phyloP scores from a whole-genome alignment of 2,888 invertebrate genomes.

The Drosophila kambysellisi region DNA sequence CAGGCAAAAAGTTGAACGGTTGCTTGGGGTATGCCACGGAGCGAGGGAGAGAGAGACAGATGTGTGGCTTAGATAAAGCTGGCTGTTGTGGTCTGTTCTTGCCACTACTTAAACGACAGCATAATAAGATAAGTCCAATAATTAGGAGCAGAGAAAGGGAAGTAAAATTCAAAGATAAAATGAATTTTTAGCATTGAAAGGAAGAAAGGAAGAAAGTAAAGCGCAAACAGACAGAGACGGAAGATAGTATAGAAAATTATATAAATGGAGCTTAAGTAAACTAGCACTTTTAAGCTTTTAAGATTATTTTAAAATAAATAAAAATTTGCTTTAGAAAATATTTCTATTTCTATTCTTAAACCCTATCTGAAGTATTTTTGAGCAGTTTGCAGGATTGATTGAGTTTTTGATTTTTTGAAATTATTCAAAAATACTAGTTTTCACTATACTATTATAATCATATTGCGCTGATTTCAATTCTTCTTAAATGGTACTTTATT shows the following conservation, averaged over 20 bases:
- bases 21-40: background rate
- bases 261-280: background rate
- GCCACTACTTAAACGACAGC: conserved; percentile 1
- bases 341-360: background rate
- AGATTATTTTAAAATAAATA: background rate
- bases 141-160: background rate
- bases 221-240: background rate
- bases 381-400: background rate
- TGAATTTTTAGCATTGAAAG: background rate
- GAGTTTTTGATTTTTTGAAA: no score
- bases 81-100: conserved; percentile 9
- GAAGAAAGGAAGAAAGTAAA: no score
- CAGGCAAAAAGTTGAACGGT: conserved; percentile 1
- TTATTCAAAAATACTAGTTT: background rate
- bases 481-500: background rate
- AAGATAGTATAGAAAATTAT: background rate
- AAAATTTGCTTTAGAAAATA: background rate
- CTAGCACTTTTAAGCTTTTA: no score
- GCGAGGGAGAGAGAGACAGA: background rate
- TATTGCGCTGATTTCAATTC: background rate
- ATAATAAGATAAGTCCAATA: conserved; percentile 4
- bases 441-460: background rate
- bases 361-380: no score
- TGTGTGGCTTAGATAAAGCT: conserved; percentile 4
- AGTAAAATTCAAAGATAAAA: background rate